Percentiles rank a stretch among this genome's conserved stretches.
phyloP scores from a whole-genome alignment of 92 coral and sea anemone species.

The Montipora capitata region DNA sequence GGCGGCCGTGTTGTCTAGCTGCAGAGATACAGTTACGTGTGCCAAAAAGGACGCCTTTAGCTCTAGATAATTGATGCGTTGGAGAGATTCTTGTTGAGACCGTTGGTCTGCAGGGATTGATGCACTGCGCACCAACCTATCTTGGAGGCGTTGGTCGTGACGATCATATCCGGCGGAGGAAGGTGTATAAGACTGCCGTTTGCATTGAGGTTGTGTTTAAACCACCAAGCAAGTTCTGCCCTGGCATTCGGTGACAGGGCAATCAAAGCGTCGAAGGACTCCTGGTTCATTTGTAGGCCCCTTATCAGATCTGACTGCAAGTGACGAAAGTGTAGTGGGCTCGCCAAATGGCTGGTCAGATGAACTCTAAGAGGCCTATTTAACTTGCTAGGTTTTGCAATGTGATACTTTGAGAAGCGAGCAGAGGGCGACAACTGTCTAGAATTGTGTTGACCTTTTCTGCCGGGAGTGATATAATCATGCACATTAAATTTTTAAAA shows the following conservation, averaged over 20 bases:
- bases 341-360: constrained; percentile 53
- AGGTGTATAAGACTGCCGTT: constrained; percentile 53
- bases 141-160: constrained; percentile 56
- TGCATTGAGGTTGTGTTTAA: constrained; percentile 30
- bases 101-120: constrained; percentile 45
- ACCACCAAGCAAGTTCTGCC: constrained; percentile 66
- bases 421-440: constrained; percentile 21
- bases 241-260: constrained; percentile 33
- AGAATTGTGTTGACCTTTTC: constrained; percentile 46
- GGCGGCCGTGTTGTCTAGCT: constrained; percentile 70
- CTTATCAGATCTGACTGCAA: too few species aligned
- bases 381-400: constrained; percentile 47
- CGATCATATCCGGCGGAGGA: constrained; percentile 52
- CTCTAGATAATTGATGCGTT: constrained; percentile 69
- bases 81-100: constrained; percentile 55
- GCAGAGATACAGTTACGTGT: constrained; percentile 46
- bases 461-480: constrained; percentile 44
- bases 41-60: constrained; percentile 59
- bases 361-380: constrained; percentile 47
- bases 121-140: constrained; percentile 73
- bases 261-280: constrained; percentile 16
- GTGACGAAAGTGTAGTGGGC: constrained; percentile 33
- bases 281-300: too few species aligned
- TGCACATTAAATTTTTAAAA: constrained; percentile 32
- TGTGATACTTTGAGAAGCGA: constrained; percentile 36